Evolutionary conservation across 2,888 invertebrate species (phyloP), one percentile per base, ranked within the genome.

Genomic region (Andrena hattorfiana): DNA sequence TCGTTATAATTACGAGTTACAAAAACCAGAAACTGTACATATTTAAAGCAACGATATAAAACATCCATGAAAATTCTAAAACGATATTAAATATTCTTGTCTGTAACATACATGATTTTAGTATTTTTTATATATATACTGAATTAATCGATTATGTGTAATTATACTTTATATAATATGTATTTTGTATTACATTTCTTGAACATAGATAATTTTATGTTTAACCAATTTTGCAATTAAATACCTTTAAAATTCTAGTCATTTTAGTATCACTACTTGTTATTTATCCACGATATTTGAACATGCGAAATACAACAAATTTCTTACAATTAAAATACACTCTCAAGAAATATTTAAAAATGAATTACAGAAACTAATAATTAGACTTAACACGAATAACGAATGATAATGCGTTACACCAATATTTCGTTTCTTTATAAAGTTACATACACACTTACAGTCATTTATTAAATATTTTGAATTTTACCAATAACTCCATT

Each of bases 181-280:
- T 2, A 63, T 35, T 51, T 62, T 5, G 16, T 49, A 56, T 56
- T 26, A 56, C 30, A 49, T 2, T 30, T 32, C 10, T 48, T 48
- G 48, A 62, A 75, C 51, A 20, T 67, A 56, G 8, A 26, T 20
- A 66, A 66, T 56, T 51, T 64, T 26, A 35, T 28, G n/a, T 30
- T 67, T 67, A 32, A 42, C 5, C 6, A 68, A 16, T 68, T 75
- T 68, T 49, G 20, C 23, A 56, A 20, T 56, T 20, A 20, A 42
- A 42, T 4, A 42, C 42, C 13, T 13, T 68, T 23, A 26, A 63
- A 72, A 62, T 68, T 75, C 68, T 75, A 75, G 68, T 75, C 68
- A 75, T 56, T 54, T 20, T n/a, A 62, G 20, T 26, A 35, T 26
- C 20, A 26, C 26, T 30, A 10, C 13, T 35, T 10, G 20, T 49